Evolutionary conservation across 2,797 vertebrate genomes (phyloP).

Genomic region (Bryconaethiops microstoma): DNA sequence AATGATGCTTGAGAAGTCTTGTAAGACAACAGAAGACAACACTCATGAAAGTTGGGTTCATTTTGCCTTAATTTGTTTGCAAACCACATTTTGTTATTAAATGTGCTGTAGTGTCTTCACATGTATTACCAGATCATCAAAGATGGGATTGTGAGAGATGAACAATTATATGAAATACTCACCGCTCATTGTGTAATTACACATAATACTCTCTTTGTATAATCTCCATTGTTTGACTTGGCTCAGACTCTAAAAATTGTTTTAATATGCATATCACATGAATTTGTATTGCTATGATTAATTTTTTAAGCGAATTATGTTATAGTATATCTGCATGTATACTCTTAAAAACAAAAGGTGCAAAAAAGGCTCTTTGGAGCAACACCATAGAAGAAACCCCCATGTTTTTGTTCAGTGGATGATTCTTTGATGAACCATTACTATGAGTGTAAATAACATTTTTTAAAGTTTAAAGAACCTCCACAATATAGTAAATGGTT

Average conservation of each 20-base stretch:
- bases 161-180: no score
- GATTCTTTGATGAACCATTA: not conserved
- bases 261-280: slow-evolving; percentile 27
- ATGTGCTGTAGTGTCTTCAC: not conserved
- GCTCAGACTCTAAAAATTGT: slow-evolving; percentile 26
- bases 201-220: slow-evolving; percentile 26
- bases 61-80: no score
- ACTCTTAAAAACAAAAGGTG: no score
- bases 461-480: not conserved
- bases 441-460: no score
- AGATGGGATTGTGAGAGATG: no score
- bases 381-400: no score
- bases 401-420: not conserved
- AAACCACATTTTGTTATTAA: not conserved
- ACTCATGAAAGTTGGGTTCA: not conserved
- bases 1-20: not conserved
- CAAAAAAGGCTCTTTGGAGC: no score
- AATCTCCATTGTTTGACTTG: slow-evolving; percentile 29
- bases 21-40: no score
- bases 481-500: not conserved
- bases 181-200: slow-evolving; percentile 8
- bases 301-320: slow-evolving; percentile 10
- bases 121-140: not conserved
- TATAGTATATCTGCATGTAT: not conserved
- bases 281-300: not conserved